These are phyloP conservation scores for Dyspetes luteomarginatus DNA, from an alignment of 2,888 invertebrate species.

Conservation along the genomic window DNA sequence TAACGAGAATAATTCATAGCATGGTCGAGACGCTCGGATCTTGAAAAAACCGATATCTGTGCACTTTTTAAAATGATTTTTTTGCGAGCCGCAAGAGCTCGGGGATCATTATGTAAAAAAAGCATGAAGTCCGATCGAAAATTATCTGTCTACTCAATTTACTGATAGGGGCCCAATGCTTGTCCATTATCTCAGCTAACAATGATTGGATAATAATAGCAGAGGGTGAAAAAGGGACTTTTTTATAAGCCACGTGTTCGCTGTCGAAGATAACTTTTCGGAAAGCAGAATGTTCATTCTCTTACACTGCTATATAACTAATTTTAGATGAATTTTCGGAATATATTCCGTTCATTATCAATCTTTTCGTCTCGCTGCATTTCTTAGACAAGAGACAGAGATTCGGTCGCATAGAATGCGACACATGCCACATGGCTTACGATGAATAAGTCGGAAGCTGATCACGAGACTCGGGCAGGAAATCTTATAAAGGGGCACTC, in stretches of 20 bases:
- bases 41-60: conserved; percentile 29
- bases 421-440: conserved; percentile 11
- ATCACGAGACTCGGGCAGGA: conserved; percentile 18
- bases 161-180: conserved; percentile 1
- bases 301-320: neutral
- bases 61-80: conserved; percentile 33
- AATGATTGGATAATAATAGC: conserved; percentile 40
- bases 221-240: conserved; percentile 10
- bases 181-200: conserved; percentile 41
- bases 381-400: conserved; percentile 53
- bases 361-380: conserved; percentile 1
- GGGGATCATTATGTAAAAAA: conserved; percentile 18
- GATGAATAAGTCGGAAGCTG: conserved; percentile 56
- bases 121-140: neutral
- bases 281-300: conserved; percentile 22
- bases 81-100: neutral
- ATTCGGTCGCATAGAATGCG: conserved; percentile 2
- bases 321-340: conserved; percentile 26
- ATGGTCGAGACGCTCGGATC: neutral
- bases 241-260: conserved; percentile 47
- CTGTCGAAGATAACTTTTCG: conserved; percentile 32
- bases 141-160: conserved; percentile 22
- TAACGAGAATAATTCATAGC: conserved; percentile 53
- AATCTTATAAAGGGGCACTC: neutral
- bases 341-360: conserved; percentile 33